These are phyloP conservation scores for Pogonomyrmex barbatus DNA, from an alignment of 1,140 invertebrate genomes.

Conservation along the genomic window DNA sequence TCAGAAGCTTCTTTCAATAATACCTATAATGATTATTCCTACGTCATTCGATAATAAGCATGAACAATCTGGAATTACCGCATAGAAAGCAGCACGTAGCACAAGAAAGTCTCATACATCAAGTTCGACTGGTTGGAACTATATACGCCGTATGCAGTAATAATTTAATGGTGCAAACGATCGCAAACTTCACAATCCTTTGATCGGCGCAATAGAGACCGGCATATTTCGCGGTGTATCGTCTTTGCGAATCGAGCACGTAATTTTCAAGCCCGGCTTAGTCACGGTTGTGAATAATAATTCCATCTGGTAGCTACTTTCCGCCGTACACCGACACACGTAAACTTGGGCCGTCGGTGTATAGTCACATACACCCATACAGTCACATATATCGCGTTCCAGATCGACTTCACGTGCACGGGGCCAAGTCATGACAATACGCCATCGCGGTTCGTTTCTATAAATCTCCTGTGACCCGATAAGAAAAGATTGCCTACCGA, in stretches of 20 bases:
- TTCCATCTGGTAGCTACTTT: constrained; percentile 65
- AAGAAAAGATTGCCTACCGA: constrained; percentile 76
- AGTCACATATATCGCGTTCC: constrained; percentile 63
- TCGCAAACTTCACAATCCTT: constrained; percentile 47
- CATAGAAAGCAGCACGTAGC: constrained; percentile 7
- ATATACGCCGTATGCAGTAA: constrained; percentile 27
- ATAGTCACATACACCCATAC: neutral
- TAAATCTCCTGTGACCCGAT: constrained; percentile 77
- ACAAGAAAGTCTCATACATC: constrained; percentile 44
- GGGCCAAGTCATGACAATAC: constrained; percentile 73
- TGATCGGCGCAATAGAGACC: constrained; percentile 57
- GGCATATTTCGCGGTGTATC: constrained; percentile 64
- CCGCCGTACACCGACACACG: constrained; percentile 24
- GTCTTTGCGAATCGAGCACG: constrained; percentile 62
- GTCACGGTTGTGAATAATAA: constrained; percentile 70
- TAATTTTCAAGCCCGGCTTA: constrained; percentile 69
- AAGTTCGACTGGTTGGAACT: constrained; percentile 36
- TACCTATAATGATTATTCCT: neutral
- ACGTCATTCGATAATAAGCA: constrained; percentile 36
- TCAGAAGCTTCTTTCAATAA: neutral
- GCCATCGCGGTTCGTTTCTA: constrained; percentile 72
- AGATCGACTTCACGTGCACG: constrained; percentile 69
- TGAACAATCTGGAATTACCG: neutral
- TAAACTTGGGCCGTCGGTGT: neutral
- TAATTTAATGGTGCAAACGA: constrained; percentile 54